Evolutionary conservation across 2,888 invertebrate species (phyloP), one percentile per base, ranked within the genome.

Genomic region (Synanthedon vespiformis): DNA sequence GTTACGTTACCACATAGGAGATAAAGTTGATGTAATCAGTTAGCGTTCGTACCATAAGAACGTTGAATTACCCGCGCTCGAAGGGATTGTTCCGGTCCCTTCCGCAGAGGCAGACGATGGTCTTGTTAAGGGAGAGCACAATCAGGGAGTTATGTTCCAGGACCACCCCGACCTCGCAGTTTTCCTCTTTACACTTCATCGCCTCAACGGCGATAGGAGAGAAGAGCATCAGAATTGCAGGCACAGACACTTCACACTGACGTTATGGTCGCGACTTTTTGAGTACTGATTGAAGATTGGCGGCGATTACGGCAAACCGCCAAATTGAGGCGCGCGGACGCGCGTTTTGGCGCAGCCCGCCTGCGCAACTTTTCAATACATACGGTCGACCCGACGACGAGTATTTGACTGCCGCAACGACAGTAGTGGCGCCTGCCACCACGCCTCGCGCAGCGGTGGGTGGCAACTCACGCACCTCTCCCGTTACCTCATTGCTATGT

Each of bases 131-230:
- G 27, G 88, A 82, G 57, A 88, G 76, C 67, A 88, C 87, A 64
- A 88, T 88, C 74, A 88, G 65, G 55, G 88, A 87, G 72, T 87
- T 86, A 75, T 80, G 84, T 67, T 86, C 88, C 66, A 86, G 79
- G 64, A 88, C 78, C 74, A 88, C 86, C 70, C 87, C 88, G 59
- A 88, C 87, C 74, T 88, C 88, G 70, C 88, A 88, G 73, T 88
- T 88, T 77, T 84, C 87, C 83, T 85, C 88, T 80, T 87, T 87
- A 78, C 88, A 88, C 88, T 88, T 88, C 88, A 88, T 88, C 87
- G 87, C 86, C 81, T 82, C 82, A 58, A 76, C 77, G 82, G 84
- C 86, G 85, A 87, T 83, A 62, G 81, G 80, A 84, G 86, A 77
- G 80, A 85, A 85, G 84, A 84, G 85, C 86, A 86, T 87, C 53